phyloP scores from a whole-genome alignment of 2,113 vertebrate genomes.

The Amblyornis subalaris region DNA sequence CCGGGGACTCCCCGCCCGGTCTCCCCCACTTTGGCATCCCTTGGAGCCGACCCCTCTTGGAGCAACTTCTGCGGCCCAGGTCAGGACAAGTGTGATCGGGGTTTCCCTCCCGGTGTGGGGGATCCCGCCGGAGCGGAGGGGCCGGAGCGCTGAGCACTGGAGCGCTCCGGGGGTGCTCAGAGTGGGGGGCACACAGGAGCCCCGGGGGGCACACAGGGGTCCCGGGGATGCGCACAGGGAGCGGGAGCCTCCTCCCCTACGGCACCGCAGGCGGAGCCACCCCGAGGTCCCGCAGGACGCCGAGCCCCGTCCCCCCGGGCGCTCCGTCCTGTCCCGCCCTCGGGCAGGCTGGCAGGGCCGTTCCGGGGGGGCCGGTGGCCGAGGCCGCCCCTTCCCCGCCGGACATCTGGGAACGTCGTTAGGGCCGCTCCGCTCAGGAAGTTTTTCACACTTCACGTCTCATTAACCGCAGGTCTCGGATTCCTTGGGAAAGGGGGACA shows the following conservation, averaged over 20 bases:
- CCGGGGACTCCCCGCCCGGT: not conserved
- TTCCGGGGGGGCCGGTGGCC: not conserved
- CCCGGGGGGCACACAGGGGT: not conserved
- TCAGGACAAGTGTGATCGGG: not conserved
- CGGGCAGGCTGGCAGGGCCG: not conserved
- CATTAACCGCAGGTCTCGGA: conserved; percentile 89
- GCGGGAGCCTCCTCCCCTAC: fast-evolving
- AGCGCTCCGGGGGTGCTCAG: not conserved
- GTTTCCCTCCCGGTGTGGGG: not conserved
- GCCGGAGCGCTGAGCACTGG: not conserved
- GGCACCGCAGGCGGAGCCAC: not conserved
- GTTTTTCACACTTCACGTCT: conserved; percentile 98
- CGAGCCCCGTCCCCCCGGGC: not conserved
- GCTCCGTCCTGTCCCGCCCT: not conserved
- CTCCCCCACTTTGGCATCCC: fast-evolving
- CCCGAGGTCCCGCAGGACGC: not conserved
- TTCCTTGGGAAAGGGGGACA: conserved; percentile 83
- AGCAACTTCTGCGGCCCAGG: not conserved
- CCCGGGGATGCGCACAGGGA: not conserved
- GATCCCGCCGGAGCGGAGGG: not conserved
- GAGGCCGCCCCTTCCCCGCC: conserved; percentile 51
- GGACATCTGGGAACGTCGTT: conserved; percentile 91
- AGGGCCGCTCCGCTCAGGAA: conserved; percentile 84
- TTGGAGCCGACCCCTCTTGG: not conserved
- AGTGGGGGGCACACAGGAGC: not conserved